A percentile compares a stretch with the other conserved stretches of the same genome.
Conservation (phyloP, 2,113 vertebrate species). For the Tricholaema leucomelas region DNA sequence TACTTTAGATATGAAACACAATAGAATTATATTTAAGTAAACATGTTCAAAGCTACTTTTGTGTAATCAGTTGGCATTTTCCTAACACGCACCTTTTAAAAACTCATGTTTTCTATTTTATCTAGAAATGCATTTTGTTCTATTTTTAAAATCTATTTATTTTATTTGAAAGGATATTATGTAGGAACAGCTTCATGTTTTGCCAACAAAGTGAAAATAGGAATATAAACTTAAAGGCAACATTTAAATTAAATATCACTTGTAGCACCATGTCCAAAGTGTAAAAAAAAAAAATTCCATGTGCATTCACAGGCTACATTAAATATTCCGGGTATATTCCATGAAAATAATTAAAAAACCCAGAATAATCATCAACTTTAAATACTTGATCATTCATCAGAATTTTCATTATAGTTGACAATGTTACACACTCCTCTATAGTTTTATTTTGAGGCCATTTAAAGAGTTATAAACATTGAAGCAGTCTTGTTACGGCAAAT, state of each 20-base stretch:
- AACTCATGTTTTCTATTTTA: not conserved
- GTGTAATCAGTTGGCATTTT: not conserved
- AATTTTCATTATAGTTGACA: not conserved
- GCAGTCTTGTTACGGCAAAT: not conserved
- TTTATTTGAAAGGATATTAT: not conserved
- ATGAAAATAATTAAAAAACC: not conserved
- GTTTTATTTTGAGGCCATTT: not conserved
- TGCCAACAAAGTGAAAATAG: not conserved
- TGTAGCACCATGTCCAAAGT: not conserved
- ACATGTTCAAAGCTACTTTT: not conserved
- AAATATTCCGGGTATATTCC: not conserved
- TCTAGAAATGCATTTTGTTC: not conserved
- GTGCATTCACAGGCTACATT: not conserved
- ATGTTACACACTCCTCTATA: not conserved
- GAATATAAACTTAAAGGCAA: not conserved
- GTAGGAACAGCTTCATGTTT: not conserved
- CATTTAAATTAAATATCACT: not conserved
- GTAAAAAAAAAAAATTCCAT: not conserved
- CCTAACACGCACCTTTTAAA: not conserved
- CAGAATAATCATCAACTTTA: not conserved
- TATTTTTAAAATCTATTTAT: not conserved
- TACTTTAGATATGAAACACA: not conserved
- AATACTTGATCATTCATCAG: not conserved
- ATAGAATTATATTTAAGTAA: not conserved
- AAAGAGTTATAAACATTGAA: not conserved